These are phyloP conservation scores for Zaprionus lineosus DNA, from an alignment of 2,888 invertebrate genomes.

Conservation along the genomic window DNA sequence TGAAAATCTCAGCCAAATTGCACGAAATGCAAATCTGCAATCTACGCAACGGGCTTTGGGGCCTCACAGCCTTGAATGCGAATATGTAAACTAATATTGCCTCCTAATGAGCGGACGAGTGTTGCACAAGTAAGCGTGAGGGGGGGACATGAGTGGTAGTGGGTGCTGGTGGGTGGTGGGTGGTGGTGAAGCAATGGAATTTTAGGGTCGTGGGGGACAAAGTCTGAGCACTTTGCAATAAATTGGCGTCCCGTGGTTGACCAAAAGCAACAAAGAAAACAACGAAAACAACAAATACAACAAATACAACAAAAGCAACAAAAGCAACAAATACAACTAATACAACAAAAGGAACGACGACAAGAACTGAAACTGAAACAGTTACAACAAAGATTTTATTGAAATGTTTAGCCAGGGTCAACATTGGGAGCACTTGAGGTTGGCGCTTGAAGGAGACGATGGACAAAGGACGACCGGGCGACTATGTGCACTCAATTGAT, in stretches of 20 bases:
- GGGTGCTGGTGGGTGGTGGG: neutral
- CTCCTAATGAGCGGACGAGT: conserved; percentile 46
- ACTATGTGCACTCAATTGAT: conserved; percentile 31
- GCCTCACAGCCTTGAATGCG: conserved; percentile 4
- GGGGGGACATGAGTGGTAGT: neutral
- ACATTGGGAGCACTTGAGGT: too few species aligned
- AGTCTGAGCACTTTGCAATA: conserved; percentile 34
- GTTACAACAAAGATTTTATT: too few species aligned
- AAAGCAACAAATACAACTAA: too few species aligned
- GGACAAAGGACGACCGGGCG: neutral
- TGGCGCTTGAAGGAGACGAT: neutral
- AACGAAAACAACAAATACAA: conserved; percentile 1
- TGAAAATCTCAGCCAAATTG: conserved; percentile 44
- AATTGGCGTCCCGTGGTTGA: conserved; percentile 27
- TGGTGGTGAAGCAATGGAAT: neutral
- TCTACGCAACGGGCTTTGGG: neutral
- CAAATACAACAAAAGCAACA: conserved; percentile 4
- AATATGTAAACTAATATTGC: conserved; percentile 33
- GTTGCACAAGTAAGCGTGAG: conserved; percentile 12
- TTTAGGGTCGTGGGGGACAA: neutral
- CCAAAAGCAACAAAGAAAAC: conserved; percentile 19
- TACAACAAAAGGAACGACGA: neutral
- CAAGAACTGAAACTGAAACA: too few species aligned
- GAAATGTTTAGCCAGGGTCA: conserved; percentile 8
- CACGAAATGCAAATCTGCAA: conserved; percentile 38